These are phyloP conservation scores for Heteromormyrus szaboi DNA, from an alignment of 2,797 vertebrate genomes.

Conservation along the genomic window DNA sequence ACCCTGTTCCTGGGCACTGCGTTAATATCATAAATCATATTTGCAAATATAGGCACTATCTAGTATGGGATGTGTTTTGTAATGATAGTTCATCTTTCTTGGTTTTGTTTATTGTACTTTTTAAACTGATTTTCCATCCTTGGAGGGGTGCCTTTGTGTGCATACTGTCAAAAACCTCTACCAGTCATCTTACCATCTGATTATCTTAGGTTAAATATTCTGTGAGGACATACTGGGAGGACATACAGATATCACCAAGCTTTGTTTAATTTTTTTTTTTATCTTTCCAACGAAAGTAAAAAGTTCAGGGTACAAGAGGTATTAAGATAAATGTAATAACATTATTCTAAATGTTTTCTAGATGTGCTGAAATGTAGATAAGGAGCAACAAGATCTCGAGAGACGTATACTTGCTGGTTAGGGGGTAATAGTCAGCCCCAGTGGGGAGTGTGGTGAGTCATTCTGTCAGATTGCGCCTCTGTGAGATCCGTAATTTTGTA, in stretches of 20 bases:
- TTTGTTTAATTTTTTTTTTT: neutral
- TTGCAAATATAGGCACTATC: neutral
- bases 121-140: neutral
- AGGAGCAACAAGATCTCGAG: neutral
- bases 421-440: neutral
- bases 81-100: neutral
- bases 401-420: neutral
- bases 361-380: neutral
- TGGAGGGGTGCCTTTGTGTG: neutral
- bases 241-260: neutral
- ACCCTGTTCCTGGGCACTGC: neutral
- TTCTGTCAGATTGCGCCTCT: slow-evolving; percentile 2
- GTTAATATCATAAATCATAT: neutral
- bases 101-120: neutral
- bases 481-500: neutral
- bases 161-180: neutral
- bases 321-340: neutral
- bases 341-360: neutral
- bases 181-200: slow-evolving; percentile 7
- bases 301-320: neutral
- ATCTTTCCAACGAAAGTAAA: neutral
- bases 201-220: slow-evolving; percentile 3
- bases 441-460: neutral
- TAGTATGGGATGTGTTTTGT: neutral
- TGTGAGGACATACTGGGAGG: neutral